Evolutionary conservation across 2,797 vertebrate species (phyloP).

Genomic region (Phylloscopus collybita): DNA sequence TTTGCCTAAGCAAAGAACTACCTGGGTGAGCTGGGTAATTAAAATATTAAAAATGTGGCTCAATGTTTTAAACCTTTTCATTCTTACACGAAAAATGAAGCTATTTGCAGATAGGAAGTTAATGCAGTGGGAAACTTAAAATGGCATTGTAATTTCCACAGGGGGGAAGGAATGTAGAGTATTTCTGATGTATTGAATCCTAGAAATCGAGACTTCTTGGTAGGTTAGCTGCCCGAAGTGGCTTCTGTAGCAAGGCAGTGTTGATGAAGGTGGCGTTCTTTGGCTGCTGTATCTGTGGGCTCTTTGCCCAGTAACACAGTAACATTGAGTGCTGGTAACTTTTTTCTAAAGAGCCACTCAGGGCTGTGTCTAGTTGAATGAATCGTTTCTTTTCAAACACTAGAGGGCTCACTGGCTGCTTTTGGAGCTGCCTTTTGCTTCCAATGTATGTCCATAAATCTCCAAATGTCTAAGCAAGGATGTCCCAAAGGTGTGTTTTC

Average conservation of each 20-base stretch:
- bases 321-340: not conserved
- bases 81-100: not conserved
- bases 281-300: accelerated
- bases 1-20: not conserved
- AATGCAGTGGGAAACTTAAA: not conserved
- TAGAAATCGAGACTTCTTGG: not conserved
- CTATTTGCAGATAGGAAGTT: not conserved
- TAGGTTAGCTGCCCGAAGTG: not conserved
- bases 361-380: accelerated
- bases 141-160: not conserved
- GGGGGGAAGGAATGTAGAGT: not conserved
- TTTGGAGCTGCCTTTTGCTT: not conserved
- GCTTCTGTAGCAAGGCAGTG: not conserved
- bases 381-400: not conserved
- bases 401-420: not conserved
- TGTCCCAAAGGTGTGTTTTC: not conserved
- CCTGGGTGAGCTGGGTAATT: not conserved
- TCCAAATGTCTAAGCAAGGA: not conserved
- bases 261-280: not conserved
- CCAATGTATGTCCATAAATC: not conserved
- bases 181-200: not conserved
- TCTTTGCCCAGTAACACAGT: not conserved
- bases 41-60: not conserved
- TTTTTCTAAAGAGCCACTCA: not conserved
- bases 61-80: not conserved